Evolutionary conservation across 35 echinoderm and acorn worm species (phyloP).

Genomic region (Ophiothrix spiculata): DNA sequence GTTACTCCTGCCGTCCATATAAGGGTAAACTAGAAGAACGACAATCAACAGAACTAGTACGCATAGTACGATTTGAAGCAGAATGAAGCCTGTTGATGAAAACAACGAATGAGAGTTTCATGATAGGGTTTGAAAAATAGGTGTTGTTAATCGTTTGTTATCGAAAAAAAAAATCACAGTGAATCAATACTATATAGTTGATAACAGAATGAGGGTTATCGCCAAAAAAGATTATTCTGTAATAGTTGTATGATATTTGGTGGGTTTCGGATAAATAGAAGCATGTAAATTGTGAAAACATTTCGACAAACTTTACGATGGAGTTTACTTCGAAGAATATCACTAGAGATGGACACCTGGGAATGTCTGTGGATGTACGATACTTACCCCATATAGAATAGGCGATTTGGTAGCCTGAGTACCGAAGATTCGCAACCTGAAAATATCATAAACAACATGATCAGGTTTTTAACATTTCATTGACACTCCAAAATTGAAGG

Average conservation of each 20-base stretch:
- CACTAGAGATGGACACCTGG: background rate
- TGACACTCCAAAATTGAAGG: no score
- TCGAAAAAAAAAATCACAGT: no score
- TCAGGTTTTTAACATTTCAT: no score
- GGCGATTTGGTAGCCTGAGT: slow-evolving; percentile 10
- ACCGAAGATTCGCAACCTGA: slow-evolving; percentile 26
- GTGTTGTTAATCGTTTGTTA: no score
- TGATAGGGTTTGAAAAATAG: no score
- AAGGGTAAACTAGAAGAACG: background rate
- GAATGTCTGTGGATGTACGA: background rate
- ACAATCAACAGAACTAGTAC: background rate
- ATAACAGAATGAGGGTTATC: no score
- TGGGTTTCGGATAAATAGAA: no score
- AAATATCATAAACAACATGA: no score
- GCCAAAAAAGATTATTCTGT: no score
- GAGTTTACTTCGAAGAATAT: background rate
- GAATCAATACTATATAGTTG: no score
- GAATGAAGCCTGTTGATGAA: background rate
- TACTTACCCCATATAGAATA: slow-evolving; percentile 22
- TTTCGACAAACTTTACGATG: background rate
- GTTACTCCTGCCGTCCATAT: background rate
- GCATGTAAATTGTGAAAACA: background rate
- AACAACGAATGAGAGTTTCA: background rate
- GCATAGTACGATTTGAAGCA: slow-evolving; percentile 11
- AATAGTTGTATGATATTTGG: no score